These are phyloP conservation scores for Selene dorsalis DNA, from an alignment of 2,797 vertebrate species.

Conservation along the genomic window DNA sequence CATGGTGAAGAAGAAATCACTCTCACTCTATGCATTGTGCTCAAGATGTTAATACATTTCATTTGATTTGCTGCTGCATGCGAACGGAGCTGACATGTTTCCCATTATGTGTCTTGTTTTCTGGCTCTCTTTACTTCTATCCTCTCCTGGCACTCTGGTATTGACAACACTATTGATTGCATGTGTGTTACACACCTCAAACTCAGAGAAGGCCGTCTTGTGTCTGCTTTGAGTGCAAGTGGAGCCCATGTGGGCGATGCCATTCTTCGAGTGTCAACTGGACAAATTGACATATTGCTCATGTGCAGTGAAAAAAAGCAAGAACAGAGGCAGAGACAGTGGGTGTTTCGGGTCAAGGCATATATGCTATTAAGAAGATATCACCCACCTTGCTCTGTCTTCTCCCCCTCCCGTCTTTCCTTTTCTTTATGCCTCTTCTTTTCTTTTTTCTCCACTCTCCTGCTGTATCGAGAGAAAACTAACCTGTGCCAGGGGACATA, in stretches of 20 bases:
- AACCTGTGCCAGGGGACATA: constrained; percentile 58
- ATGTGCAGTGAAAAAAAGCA: constrained; percentile 34
- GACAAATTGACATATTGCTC: constrained; percentile 43
- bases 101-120: constrained; percentile 43
- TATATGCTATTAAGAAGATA: constrained; percentile 60
- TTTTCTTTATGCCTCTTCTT: constrained; percentile 14
- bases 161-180: constrained; percentile 47
- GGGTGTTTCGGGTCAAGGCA: constrained; percentile 64
- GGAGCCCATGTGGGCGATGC: constrained; percentile 17
- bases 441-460: constrained; percentile 9
- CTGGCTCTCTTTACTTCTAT: constrained; percentile 26
- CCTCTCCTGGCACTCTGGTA: constrained; percentile 23
- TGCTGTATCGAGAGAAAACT: constrained; percentile 59
- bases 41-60: constrained; percentile 36
- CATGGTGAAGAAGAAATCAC: not conserved
- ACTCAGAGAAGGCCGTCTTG: constrained; percentile 16
- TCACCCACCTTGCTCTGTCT: constrained; percentile 47
- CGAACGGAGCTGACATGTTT: constrained; percentile 54
- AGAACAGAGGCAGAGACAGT: constrained; percentile 36
- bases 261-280: constrained; percentile 21
- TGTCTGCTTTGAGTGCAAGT: constrained; percentile 37
- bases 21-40: constrained; percentile 39
- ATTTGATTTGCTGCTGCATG: constrained; percentile 47
- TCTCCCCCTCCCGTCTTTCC: not conserved
- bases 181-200: constrained; percentile 54